These are phyloP conservation scores for Cataglyphis hispanica DNA, from an alignment of 1,140 invertebrate genomes.

Conservation along the genomic window DNA sequence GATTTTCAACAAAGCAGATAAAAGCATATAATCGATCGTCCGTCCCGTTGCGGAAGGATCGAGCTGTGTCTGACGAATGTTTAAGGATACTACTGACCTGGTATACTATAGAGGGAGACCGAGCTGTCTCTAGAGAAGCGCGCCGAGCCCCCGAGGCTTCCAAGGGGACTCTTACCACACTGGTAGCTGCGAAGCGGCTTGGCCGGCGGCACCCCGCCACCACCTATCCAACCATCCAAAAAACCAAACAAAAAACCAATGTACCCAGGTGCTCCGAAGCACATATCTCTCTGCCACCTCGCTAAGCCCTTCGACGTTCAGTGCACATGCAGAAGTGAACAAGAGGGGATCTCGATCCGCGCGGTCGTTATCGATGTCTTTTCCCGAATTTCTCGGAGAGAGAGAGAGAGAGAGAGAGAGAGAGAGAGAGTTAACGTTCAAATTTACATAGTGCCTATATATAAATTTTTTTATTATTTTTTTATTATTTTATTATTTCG, in stretches of 20 bases:
- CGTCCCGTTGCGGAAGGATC: slow-evolving; percentile 46
- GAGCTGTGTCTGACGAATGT: slow-evolving; percentile 58
- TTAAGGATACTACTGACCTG: slow-evolving; percentile 87
- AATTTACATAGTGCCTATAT: background rate
- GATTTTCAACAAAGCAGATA: background rate
- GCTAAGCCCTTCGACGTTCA: slow-evolving; percentile 55
- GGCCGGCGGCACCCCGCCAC: slow-evolving; percentile 83
- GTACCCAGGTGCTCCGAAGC: slow-evolving; percentile 68
- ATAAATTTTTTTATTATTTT: too few species aligned
- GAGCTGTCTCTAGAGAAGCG: slow-evolving; percentile 86
- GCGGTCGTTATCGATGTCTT: background rate
- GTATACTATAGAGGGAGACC: slow-evolving; percentile 87
- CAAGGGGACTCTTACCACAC: slow-evolving; percentile 84
- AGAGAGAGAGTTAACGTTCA: background rate
- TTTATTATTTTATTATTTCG: too few species aligned
- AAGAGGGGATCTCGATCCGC: slow-evolving; percentile 16
- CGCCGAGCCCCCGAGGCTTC: slow-evolving; percentile 84
- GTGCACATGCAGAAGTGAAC: slow-evolving; percentile 59
- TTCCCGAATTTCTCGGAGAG: background rate
- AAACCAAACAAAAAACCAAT: slow-evolving; percentile 79
- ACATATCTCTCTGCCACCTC: slow-evolving; percentile 49
- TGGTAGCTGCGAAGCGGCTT: slow-evolving; percentile 85
- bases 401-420: background rate
- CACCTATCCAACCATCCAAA: slow-evolving; percentile 84
- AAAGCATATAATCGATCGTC: slow-evolving; percentile 14